A percentile compares a stretch with the other conserved stretches of the same genome.
These are phyloP conservation scores for Latrodectus hesperus DNA, from an alignment of 2,888 invertebrate genomes.

Conservation along the genomic window DNA sequence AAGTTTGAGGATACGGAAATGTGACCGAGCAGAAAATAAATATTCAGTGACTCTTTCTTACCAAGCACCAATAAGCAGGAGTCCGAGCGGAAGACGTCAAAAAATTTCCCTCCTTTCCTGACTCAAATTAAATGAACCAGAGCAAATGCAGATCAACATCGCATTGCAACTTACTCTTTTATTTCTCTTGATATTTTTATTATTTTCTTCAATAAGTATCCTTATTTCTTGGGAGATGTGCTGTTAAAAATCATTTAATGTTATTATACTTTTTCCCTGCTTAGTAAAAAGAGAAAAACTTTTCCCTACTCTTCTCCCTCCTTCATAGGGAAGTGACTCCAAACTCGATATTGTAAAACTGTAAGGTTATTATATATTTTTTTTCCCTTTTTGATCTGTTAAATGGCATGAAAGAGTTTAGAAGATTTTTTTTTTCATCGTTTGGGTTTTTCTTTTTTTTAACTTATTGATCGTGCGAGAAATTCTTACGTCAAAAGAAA, in stretches of 20 bases:
- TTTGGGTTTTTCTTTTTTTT: not conserved
- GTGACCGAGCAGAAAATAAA: constrained; percentile 5
- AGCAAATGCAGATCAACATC: constrained; percentile 3
- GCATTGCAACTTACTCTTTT: not conserved
- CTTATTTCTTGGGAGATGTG: not conserved
- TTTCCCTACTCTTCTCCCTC: not conserved
- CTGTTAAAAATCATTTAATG: constrained; percentile 5
- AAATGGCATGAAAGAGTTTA: not conserved
- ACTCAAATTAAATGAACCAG: not conserved
- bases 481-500: not conserved
- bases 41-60: not conserved
- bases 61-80: constrained; percentile 2
- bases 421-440: not conserved
- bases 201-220: not conserved
- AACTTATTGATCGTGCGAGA: not conserved
- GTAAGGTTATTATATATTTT: not conserved
- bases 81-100: constrained; percentile 2
- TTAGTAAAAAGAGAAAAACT: not conserved
- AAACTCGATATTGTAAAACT: not conserved
- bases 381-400: not conserved
- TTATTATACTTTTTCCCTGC: not conserved
- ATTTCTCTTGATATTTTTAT: not conserved
- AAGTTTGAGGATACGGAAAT: not conserved
- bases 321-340: not conserved
- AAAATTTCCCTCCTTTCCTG: not conserved